These are phyloP conservation scores for Rhinolophus ferrumequinum DNA, from an alignment of 2,113 vertebrate species.

Conservation along the genomic window DNA sequence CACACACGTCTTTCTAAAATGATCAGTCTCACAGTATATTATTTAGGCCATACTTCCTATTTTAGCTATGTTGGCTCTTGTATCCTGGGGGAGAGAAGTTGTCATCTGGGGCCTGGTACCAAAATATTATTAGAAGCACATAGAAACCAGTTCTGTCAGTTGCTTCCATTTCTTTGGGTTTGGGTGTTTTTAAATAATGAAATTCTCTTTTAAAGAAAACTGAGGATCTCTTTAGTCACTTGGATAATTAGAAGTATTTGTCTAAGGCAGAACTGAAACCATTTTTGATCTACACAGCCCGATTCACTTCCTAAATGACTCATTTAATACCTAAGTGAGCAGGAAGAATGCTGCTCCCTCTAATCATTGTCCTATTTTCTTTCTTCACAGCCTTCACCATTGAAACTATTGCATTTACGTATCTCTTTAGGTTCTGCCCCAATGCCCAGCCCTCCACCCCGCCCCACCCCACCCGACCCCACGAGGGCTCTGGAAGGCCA, in stretches of 20 bases:
- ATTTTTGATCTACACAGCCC: conserved; percentile 65
- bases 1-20: conserved; percentile 45
- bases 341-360: background rate
- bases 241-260: conserved; percentile 71
- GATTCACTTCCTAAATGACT: conserved; percentile 74
- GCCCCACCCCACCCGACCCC: background rate
- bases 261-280: conserved; percentile 50
- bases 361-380: background rate
- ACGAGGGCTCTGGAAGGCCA: background rate
- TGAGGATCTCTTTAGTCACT: conserved; percentile 49
- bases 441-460: no score
- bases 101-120: conserved; percentile 43
- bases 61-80: conserved; percentile 68
- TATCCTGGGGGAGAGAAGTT: conserved; percentile 55
- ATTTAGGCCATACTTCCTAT: conserved; percentile 69
- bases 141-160: background rate
- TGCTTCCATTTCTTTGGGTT: conserved; percentile 46
- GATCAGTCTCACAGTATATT: conserved; percentile 59
- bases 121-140: conserved; percentile 23
- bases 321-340: conserved; percentile 14
- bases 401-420: background rate
- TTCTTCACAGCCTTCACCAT: background rate
- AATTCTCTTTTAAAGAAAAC: conserved; percentile 62
- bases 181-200: conserved; percentile 63
- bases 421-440: background rate